Base-by-base conservation (phyloP, 2,888 invertebrate genomes). In the Eudasyphora cyanicolor region DNA sequence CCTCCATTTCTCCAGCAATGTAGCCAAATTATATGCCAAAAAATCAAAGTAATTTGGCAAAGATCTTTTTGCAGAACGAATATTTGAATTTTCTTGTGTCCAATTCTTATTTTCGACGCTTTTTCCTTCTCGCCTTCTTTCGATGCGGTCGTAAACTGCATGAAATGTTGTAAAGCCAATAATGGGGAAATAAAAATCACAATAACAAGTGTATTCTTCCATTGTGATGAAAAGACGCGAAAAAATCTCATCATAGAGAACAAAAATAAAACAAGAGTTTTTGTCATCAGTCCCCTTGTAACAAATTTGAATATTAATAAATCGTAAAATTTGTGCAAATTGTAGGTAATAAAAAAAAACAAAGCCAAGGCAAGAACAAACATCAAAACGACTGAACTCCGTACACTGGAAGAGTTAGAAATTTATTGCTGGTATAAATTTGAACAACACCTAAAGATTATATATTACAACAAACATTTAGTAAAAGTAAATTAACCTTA, bases 241-340 rank as follows among this genome's bases (percentile, higher is more conserved):
- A 19, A 17, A 19, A 35, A 38, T 17, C 27, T 42, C 42, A 67
- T 42, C 38, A 24, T 38, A 67, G 42, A 14, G n/a, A n/a, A n/a
- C n/a, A n/a, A 38, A 42, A 42, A 24, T 67, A 77, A 54, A 79
- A 45, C 21, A 51, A 42, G 60, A 77, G 64, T 76, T n/a, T n/a
- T n/a, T 78, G 74, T 67, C 79, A 73, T 76, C 78, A 79, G 78
- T 8, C 73, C 79, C 73, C 69, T 79, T 76, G 79, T 76, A 73
- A 76, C 81, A 84, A 67, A 81, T 84, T 84, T 78, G 76, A 81
- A 84, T 84, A 76, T 81, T 84, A 84, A 84, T 84, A 84, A 84
- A 79, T 81, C 81, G 67, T 84, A 84, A 84, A 78, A 67, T 57
- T 21, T 81, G 67, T n/a, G 57, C 27, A 78, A 75, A 77, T 82